These are phyloP conservation scores for Phanerotoma sp. DNA, from an alignment of 2,888 invertebrate species.

Conservation along the genomic window DNA sequence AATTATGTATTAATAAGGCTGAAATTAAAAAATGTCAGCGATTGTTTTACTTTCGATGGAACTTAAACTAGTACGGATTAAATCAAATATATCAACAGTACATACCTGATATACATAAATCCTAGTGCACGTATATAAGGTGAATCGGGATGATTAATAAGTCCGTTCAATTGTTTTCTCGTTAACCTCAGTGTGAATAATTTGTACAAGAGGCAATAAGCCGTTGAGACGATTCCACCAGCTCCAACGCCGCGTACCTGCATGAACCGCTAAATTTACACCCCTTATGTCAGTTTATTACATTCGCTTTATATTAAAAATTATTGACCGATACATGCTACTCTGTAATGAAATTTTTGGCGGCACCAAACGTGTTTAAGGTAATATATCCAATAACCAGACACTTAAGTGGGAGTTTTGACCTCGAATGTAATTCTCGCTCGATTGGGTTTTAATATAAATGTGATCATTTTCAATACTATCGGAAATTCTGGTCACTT, in stretches of 20 bases:
- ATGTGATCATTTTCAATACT: too few species aligned
- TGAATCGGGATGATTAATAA: slow-evolving; percentile 93
- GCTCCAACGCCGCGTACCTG: slow-evolving; percentile 98
- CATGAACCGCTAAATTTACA: slow-evolving; percentile 48
- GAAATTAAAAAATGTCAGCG: too few species aligned
- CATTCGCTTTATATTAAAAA: slow-evolving; percentile 40
- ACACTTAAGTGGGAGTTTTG: too few species aligned
- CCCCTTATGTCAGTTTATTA: slow-evolving; percentile 39
- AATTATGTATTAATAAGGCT: too few species aligned
- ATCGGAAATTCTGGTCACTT: too few species aligned
- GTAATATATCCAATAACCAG: background rate
- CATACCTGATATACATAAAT: slow-evolving; percentile 72
- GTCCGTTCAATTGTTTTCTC: slow-evolving; percentile 95
- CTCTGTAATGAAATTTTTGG: slow-evolving; percentile 33
- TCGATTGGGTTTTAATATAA: too few species aligned
- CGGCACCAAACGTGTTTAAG: background rate
- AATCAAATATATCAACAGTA: too few species aligned
- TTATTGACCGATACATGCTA: slow-evolving; percentile 42
- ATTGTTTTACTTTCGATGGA: too few species aligned
- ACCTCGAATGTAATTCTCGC: too few species aligned
- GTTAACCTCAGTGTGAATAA: slow-evolving; percentile 94
- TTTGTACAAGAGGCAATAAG: slow-evolving; percentile 98
- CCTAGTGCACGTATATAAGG: slow-evolving; percentile 97
- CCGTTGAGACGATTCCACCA: slow-evolving; percentile 99
- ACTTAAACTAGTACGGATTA: too few species aligned